Base-by-base conservation (phyloP, 2,888 invertebrate species). In the Thumatha senex region DNA sequence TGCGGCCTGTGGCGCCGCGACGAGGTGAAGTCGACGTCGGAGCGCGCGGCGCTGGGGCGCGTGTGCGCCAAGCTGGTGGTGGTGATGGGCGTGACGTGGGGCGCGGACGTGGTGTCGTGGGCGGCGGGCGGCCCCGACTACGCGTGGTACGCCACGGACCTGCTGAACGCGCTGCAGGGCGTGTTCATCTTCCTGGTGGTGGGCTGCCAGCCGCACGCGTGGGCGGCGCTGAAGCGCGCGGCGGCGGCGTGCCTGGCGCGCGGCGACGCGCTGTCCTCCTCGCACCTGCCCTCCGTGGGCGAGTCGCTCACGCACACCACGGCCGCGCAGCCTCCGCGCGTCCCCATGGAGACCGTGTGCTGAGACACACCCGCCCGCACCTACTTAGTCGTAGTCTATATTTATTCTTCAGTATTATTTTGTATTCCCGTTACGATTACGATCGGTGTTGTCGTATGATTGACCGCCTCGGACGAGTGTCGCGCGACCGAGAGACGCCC, bases 1-100 rank as follows among this genome's bases (percentile, higher is more conserved):
- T 97, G 97, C 81, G 97, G 97, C 42, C 92, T 97, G 42, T 97
- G 97, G 97, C 96, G 96, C 77, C 94, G 96, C 57, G 97, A 97
- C 84, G 95, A 96, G 68, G 96, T 96, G 70, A 97, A 97, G 92
- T 96, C 96, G 42, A 96, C 96, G 30, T 86, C 88, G 10, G 89
- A 91, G 61, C 73, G 87, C 76, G 96, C 96, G 41, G 96, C 96
- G 1, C 83, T 97, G 67, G 96, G 96, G 11, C 93, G 96, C 65
- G 96, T 97, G 42, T 97, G 97, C 82, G 93, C 97, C 83, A 97
- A 97, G 88, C 92, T 97, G 72, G 97, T 97, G 66, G 94, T 94
- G 73, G 89, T 89, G 82, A 90, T 89, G 89, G 89, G 89, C 61
- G 89, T 89, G 67, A 89, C 89, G 74, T 89, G 89, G 89, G 93